Base-by-base conservation (phyloP, 1,140 invertebrate species). In the Drosophila nigrodunni region DNA sequence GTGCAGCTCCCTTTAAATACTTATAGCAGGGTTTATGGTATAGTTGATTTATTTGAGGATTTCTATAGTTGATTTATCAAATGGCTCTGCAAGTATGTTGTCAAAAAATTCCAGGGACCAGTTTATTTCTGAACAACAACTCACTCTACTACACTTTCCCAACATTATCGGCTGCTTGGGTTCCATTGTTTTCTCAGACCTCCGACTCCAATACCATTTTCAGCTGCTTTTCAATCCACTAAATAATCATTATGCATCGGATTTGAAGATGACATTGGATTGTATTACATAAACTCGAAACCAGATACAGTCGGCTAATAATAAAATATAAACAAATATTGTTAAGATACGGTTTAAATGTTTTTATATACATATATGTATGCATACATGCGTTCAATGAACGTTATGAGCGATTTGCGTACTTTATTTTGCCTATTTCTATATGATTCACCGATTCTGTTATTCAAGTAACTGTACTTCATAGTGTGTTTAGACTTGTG, bases 41-140 rank as follows among this genome's bases (percentile, higher is more conserved):
- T 46, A 50, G 34, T 58, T 82, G 78, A 82, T 82, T 82, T 82
- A 82, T 82, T 78, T 70, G 60, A 35, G 72, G 60, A 60, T 85
- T 82, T 87, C 59, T 82, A 41, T 67, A 88, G 71, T 79, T 82
- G 83, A 86, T 86, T 86, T 88, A 86, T 86, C 83, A 83, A 83
- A 76, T 65, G 37, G 80, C 55, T 49, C 69, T 49, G 25, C 34
- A 5, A 37, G 30, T 55, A 18, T 49, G 52, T 18, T 65, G 41
- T 37, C 61, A 60, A 30, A 30, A 30, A 30, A 46, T 65, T 65
- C 47, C 7, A 15, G 15, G 9, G 58, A 54, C 35, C 37, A 58
- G 49, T 85, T 86, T 86, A 81, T 85, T 86, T 85, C 50, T 70
- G 65, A 10, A 18, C 25, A 30, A 4, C 25, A 30, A 6, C 25